phyloP scores from a whole-genome alignment of 1,140 invertebrate genomes.

The Formica selysi region DNA sequence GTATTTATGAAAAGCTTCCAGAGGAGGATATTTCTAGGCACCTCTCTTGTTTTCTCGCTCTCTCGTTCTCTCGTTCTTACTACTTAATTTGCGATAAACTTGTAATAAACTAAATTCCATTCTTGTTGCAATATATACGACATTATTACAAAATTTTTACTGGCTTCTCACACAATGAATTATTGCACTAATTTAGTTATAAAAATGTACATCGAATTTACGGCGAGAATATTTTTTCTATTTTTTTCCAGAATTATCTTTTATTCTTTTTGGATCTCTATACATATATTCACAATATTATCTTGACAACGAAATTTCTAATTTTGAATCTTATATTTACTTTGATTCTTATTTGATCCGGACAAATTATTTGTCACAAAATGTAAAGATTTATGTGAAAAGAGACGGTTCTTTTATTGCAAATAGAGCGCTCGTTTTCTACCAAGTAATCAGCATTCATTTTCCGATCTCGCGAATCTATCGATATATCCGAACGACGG shows the following conservation, averaged over 20 bases:
- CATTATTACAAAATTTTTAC: background rate
- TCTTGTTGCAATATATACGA: constrained; percentile 7
- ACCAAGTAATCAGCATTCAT: background rate
- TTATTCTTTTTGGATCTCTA: background rate
- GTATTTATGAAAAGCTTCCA: constrained; percentile 84
- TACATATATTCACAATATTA: constrained; percentile 45
- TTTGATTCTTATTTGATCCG: constrained; percentile 66
- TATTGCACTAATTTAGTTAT: background rate
- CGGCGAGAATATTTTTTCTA: background rate
- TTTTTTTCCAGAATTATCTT: background rate
- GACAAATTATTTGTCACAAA: constrained; percentile 74
- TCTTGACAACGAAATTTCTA: constrained; percentile 81
- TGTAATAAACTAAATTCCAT: constrained; percentile 38
- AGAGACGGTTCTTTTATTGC: background rate
- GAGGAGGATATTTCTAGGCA: constrained; percentile 66
- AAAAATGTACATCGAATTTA: background rate
- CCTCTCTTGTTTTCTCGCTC: too few relatives aligned
- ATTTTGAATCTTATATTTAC: constrained; percentile 81
- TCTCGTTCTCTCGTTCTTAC: constrained; percentile 17
- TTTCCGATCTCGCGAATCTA: background rate
- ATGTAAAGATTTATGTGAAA: constrained; percentile 6
- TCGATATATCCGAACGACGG: background rate
- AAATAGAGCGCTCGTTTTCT: background rate
- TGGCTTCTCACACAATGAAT: background rate
- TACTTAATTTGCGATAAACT: constrained; percentile 51